Conservation (phyloP, 2,113 vertebrate species). For the Geothlypis trichas region DNA sequence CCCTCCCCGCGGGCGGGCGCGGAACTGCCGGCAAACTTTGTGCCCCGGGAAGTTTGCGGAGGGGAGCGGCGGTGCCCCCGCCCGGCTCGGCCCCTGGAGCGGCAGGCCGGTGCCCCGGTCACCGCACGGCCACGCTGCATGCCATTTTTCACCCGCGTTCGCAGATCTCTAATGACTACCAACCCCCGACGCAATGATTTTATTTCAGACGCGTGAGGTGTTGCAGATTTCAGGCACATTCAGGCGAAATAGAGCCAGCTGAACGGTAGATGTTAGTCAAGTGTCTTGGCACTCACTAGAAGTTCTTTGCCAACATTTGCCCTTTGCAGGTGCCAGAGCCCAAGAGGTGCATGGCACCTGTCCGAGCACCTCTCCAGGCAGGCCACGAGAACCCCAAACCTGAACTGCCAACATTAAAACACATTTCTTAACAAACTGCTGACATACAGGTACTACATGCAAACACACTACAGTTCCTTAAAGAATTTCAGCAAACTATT, state of each 20-base stretch:
- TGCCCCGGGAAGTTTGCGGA: background rate
- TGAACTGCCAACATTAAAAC: rapidly evolving
- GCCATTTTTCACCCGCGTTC: background rate
- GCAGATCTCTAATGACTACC: background rate
- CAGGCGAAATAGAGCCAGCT: background rate
- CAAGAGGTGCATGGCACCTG: background rate
- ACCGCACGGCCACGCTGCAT: background rate
- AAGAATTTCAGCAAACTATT: background rate
- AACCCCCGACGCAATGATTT: too few species aligned
- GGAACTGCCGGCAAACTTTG: conserved; percentile 3
- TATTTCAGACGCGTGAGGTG: background rate
- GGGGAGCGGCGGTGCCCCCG: background rate
- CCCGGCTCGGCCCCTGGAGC: background rate
- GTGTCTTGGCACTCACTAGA: background rate
- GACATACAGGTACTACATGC: rapidly evolving
- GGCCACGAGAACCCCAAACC: rapidly evolving
- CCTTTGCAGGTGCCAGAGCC: background rate
- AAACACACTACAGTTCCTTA: background rate
- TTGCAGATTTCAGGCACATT: background rate
- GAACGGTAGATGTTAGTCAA: rapidly evolving
- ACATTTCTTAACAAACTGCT: background rate
- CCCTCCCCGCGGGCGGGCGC: background rate
- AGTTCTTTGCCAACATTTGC: background rate
- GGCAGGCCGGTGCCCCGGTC: background rate
- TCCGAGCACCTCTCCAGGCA: background rate